phyloP scores from a whole-genome alignment of 1,140 invertebrate genomes.

The Neuroterus valhalla region DNA sequence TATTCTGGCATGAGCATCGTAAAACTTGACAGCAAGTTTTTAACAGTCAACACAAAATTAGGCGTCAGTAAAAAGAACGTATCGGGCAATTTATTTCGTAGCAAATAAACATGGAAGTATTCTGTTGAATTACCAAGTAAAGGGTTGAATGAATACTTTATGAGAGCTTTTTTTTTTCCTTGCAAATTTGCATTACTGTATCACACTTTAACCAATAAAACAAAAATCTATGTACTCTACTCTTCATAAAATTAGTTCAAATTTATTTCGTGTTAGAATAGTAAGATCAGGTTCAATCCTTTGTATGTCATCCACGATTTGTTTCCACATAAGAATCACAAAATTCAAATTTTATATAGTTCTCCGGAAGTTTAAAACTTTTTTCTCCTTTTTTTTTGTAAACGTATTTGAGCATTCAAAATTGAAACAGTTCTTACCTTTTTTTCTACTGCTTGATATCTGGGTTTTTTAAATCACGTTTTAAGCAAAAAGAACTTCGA shows the following conservation, averaged over 20 bases:
- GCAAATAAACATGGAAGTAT: background rate
- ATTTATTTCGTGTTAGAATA: background rate
- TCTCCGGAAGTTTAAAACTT: background rate
- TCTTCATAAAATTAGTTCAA: conserved; percentile 9
- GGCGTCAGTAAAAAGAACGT: background rate
- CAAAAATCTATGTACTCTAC: background rate
- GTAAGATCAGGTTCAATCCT: conserved; percentile 11
- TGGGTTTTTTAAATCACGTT: background rate
- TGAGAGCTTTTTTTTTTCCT: background rate
- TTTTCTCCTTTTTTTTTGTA: background rate
- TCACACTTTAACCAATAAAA: background rate
- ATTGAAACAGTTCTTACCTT: background rate
- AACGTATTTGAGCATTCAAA: background rate
- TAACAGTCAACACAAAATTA: background rate
- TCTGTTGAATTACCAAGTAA: conserved; percentile 10
- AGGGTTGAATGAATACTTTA: conserved; percentile 1
- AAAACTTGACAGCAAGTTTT: background rate
- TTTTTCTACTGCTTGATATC: background rate
- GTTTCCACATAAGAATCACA: too few species aligned
- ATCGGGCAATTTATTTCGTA: background rate
- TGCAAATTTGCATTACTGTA: background rate
- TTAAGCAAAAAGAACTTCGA: background rate
- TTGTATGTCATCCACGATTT: too few species aligned
- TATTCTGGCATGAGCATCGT: background rate
- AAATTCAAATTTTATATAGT: too few species aligned